Evolutionary conservation across 92 coral and sea anemone genomes (phyloP).

Genomic region (Epizoanthus scotinus): DNA sequence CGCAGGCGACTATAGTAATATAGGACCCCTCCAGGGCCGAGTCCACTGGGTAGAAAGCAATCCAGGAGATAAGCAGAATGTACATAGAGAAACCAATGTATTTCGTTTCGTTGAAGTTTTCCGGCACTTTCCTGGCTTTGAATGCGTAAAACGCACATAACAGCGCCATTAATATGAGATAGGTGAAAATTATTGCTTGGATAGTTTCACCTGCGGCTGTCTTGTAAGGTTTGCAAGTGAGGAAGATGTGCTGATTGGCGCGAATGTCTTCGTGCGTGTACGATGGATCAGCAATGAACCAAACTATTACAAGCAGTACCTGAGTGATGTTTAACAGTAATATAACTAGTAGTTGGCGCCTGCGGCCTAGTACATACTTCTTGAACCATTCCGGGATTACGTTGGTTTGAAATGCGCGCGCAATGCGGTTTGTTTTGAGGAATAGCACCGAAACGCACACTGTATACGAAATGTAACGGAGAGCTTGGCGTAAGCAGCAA

Average conservation of each 20-base stretch:
- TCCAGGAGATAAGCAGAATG: slow-evolving; percentile 64
- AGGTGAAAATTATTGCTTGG: slow-evolving; percentile 52
- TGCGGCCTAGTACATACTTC: slow-evolving; percentile 46
- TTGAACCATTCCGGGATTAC: slow-evolving; percentile 52
- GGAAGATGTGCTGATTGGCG: slow-evolving; percentile 39
- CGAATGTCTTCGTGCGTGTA: slow-evolving; percentile 43
- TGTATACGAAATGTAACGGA: slow-evolving; percentile 69
- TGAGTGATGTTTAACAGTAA: slow-evolving; percentile 36
- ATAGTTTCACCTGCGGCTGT: slow-evolving; percentile 50
- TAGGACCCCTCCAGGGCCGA: slow-evolving; percentile 60
- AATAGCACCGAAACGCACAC: slow-evolving; percentile 67
- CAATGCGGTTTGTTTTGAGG: slow-evolving; percentile 73
- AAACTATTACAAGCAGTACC: slow-evolving; percentile 41
- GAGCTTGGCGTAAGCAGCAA: slow-evolving; percentile 62
- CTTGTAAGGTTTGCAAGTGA: slow-evolving; percentile 56
- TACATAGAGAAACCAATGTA: slow-evolving; percentile 82
- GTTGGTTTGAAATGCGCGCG: slow-evolving; percentile 69
- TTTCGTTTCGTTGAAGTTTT: slow-evolving; percentile 82
- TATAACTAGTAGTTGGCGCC: slow-evolving; percentile 49
- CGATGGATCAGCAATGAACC: slow-evolving; percentile 49
- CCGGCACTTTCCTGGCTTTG: slow-evolving; percentile 81
- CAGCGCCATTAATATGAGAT: slow-evolving; percentile 60
- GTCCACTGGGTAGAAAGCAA: slow-evolving; percentile 74
- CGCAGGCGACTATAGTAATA: slow-evolving; percentile 59
- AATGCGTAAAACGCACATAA: slow-evolving; percentile 74